A percentile compares a stretch with the other conserved stretches of the same genome.
Conservation (phyloP, 2,888 invertebrate genomes). For the Keiferia lycopersicella region DNA sequence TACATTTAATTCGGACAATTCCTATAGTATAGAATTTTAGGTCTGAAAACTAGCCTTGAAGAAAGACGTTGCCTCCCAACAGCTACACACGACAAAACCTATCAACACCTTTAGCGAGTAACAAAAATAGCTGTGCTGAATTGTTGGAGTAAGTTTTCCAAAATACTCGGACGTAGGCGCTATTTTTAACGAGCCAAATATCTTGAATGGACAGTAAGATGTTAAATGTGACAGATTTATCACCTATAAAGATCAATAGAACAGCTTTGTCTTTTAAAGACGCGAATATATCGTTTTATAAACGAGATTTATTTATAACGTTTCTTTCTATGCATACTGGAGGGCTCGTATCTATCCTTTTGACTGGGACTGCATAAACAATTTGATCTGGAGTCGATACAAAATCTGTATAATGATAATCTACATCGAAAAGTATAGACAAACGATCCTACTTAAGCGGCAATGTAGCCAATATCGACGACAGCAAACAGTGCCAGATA, state of each 20-base stretch:
- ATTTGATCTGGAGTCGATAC: too few species aligned
- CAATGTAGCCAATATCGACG: too few species aligned
- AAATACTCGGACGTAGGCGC: conserved; percentile 23
- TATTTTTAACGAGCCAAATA: conserved; percentile 19
- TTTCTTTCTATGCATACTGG: background rate
- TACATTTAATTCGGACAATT: too few species aligned
- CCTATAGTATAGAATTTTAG: too few species aligned
- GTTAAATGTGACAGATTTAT: conserved; percentile 13
- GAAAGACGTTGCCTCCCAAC: background rate
- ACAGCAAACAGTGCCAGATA: too few species aligned
- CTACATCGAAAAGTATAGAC: too few species aligned
- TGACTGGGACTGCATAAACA: too few species aligned
- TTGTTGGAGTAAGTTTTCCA: conserved; percentile 21
- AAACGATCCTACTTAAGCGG: too few species aligned
- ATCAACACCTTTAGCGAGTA: conserved; percentile 10
- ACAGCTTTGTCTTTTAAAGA: conserved; percentile 19
- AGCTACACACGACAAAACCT: background rate
- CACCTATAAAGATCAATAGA: conserved; percentile 21
- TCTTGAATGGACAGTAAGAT: conserved; percentile 10
- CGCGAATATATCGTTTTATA: background rate
- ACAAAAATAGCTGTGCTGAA: conserved; percentile 26
- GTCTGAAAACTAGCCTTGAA: too few species aligned
- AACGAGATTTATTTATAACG: background rate
- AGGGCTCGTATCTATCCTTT: too few species aligned
- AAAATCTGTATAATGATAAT: too few species aligned